Conservation (phyloP, 2,888 invertebrate species). For the Anorthoa munda region DNA sequence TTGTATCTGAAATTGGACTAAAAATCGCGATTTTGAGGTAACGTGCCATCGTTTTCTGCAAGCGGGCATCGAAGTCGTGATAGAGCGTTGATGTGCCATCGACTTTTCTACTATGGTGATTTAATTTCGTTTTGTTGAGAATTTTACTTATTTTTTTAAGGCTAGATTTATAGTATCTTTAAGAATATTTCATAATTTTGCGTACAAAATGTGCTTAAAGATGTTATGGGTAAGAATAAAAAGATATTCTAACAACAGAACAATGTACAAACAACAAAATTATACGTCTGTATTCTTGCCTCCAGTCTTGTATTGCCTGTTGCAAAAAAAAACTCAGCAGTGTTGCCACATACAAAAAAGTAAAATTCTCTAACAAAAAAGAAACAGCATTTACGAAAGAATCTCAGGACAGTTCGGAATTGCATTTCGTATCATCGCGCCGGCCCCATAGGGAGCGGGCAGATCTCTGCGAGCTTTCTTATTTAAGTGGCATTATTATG, state of each 20-base stretch:
- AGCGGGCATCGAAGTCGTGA: neutral
- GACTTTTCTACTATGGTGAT: slow-evolving; percentile 1
- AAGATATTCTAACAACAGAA: neutral
- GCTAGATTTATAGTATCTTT: neutral
- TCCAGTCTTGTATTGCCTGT: neutral
- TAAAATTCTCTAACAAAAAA: slow-evolving; percentile 26
- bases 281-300: neutral
- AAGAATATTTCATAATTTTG: neutral
- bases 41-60: slow-evolving; percentile 21
- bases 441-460: slow-evolving; percentile 33
- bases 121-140: slow-evolving; percentile 3
- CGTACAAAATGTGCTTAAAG: neutral
- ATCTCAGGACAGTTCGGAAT: slow-evolving; percentile 52
- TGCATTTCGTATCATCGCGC: slow-evolving; percentile 45
- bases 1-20: slow-evolving; percentile 18
- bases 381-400: slow-evolving; percentile 35
- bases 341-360: slow-evolving; percentile 28
- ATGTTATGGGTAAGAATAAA: neutral
- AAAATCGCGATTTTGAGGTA: neutral
- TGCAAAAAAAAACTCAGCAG: neutral
- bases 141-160: slow-evolving; percentile 38
- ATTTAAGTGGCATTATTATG: slow-evolving; percentile 35
- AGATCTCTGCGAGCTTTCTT: slow-evolving; percentile 57
- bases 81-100: slow-evolving; percentile 36
- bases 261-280: neutral